phyloP scores from a whole-genome alignment of 2,113 vertebrate genomes.

The Scortum barcoo region DNA sequence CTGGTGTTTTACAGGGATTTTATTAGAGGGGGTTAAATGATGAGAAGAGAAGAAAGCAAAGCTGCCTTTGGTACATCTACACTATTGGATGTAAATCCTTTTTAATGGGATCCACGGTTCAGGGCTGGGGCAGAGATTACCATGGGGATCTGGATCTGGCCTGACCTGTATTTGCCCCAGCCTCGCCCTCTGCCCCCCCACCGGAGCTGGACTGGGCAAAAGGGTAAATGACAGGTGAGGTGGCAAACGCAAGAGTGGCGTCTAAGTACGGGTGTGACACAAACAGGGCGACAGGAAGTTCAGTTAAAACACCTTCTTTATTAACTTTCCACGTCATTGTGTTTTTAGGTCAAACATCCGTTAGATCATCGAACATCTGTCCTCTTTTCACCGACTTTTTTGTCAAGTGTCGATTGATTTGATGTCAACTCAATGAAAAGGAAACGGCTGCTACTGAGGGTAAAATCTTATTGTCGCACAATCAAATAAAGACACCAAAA shows the following conservation, averaged over 20 bases:
- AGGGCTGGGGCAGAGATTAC: slow-evolving; percentile 84
- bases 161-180: slow-evolving; percentile 82
- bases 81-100: slow-evolving; percentile 86
- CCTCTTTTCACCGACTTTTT: not conserved
- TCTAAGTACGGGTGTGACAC: not conserved
- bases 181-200: slow-evolving; percentile 51
- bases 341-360: not conserved
- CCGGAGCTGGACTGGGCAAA: no score
- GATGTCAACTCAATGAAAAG: not conserved
- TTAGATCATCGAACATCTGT: not conserved
- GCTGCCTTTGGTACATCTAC: slow-evolving; percentile 81
- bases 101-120: slow-evolving; percentile 88
- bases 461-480: not conserved
- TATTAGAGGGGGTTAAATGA: slow-evolving; percentile 62
- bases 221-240: not conserved
- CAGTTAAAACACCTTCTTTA: not conserved
- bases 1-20: slow-evolving; percentile 62
- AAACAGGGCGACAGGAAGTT: not conserved
- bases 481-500: not conserved
- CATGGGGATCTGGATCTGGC: slow-evolving; percentile 74
- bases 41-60: slow-evolving; percentile 78
- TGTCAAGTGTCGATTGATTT: not conserved
- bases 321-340: not conserved
- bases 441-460: not conserved
- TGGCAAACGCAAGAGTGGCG: not conserved